Evolutionary conservation across 2,888 invertebrate species (phyloP), one percentile per base, ranked within the genome.

Genomic region (Apamea sordens): DNA sequence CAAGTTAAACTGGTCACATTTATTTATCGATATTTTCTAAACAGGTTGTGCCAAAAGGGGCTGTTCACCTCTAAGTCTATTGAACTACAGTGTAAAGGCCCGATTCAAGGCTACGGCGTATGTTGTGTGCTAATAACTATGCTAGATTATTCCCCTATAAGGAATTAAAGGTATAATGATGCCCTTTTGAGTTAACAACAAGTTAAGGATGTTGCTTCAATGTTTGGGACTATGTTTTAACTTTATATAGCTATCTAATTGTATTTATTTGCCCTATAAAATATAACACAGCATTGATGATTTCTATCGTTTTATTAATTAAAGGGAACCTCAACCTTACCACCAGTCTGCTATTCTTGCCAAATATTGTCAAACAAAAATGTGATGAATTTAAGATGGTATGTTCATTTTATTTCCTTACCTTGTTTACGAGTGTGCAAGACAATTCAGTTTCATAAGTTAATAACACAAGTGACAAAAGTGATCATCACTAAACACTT

Each of bases 21-120:
- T 89, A 88, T 88, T 89, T 89, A 86, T 87, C 75, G 77, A 84
- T 88, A 86, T 86, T 89, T 85, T 83, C 79, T 86, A 91, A 93
- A 93, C 93, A 91, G 93, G 93, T 93, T 93, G 90, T 85, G 91
- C 89, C 93, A 86, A 93, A 94, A 93, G 79, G 88, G 93, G 91
- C 91, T 92, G 88, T 93, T 93, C 90, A 93, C 92, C 94, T 92
- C 90, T 73, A 50, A 82, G 92, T 86, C 87, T 92, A 86, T 92
- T 92, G 93, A 92, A 93, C 93, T 85, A 84, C 88, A 77, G 87
- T 79, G 84, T 86, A 86, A 89, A 88, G 90, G 85, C 89, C 89
- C 85, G 85, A 83, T 87, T 92, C 93, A 93, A 93, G 93, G 93
- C 88, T 91, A 85, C 82, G 86, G 79, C 85, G 77, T 77, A 79